phyloP scores from a whole-genome alignment of 2,113 vertebrate species.

The Tichodroma muraria region DNA sequence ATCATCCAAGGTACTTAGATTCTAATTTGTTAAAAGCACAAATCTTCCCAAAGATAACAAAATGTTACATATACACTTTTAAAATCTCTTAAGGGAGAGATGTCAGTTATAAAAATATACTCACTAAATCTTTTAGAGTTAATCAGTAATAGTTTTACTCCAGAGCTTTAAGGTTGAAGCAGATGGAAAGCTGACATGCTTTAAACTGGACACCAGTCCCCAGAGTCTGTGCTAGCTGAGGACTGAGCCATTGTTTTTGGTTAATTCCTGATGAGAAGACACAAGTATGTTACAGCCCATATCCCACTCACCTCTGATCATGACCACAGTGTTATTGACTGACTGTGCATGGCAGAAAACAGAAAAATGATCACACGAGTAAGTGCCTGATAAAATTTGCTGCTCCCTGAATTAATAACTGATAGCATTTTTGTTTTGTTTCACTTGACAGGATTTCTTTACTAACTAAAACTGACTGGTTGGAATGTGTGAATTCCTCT shows the following conservation, averaged over 20 bases:
- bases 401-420: neutral
- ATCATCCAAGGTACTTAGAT: neutral
- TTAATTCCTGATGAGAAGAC: neutral
- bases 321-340: neutral
- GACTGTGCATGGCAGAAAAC: neutral
- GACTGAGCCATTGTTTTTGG: neutral
- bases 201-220: neutral
- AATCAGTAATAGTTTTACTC: neutral
- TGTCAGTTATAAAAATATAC: neutral
- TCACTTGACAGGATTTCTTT: neutral
- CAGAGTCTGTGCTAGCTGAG: neutral
- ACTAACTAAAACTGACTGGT: neutral
- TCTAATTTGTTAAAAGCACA: neutral
- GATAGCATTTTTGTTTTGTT: neutral
- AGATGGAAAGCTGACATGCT: neutral
- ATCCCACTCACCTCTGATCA: neutral
- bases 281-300: neutral
- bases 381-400: neutral
- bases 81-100: neutral
- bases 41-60: neutral
- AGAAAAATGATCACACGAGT: neutral
- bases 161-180: neutral
- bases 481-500: neutral
- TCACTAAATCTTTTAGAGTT: neutral
- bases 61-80: neutral